phyloP scores from a whole-genome alignment of 1,140 invertebrate species.

The Nephila pilipes region DNA sequence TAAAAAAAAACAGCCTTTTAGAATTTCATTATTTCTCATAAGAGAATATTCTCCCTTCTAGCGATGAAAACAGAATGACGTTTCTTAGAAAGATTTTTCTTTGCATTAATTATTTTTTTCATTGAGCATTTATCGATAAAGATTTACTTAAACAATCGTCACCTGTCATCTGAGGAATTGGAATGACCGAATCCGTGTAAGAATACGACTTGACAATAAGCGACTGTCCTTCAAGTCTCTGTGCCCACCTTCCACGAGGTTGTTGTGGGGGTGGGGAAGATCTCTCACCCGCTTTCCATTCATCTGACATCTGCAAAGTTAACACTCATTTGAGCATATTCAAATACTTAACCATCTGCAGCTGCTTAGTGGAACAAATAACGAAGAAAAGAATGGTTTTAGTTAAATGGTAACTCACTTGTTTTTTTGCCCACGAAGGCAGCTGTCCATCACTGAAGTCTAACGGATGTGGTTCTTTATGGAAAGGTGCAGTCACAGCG shows the following conservation, averaged over 20 bases:
- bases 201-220: constrained; percentile 86
- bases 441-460: constrained; percentile 73
- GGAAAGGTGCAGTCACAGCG: constrained; percentile 30
- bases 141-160: background rate
- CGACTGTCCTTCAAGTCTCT: constrained; percentile 86
- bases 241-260: constrained; percentile 92
- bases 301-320: constrained; percentile 55
- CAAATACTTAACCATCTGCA: background rate
- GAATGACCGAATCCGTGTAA: constrained; percentile 85
- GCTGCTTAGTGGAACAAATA: too few species aligned
- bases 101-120: too few species aligned
- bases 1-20: too few species aligned
- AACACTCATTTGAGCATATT: background rate
- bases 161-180: constrained; percentile 82
- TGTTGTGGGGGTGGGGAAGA: constrained; percentile 81
- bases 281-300: constrained; percentile 23
- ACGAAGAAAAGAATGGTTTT: background rate
- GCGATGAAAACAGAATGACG: too few species aligned
- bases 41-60: too few species aligned
- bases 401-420: constrained; percentile 8
- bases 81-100: too few species aligned
- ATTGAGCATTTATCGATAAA: too few species aligned
- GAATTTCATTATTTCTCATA: too few species aligned
- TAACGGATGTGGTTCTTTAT: background rate
- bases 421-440: constrained; percentile 78